Evolutionary conservation across 2,797 vertebrate genomes (phyloP), one percentile per base, ranked within the genome.

Genomic region (Coendou prehensilis): DNA sequence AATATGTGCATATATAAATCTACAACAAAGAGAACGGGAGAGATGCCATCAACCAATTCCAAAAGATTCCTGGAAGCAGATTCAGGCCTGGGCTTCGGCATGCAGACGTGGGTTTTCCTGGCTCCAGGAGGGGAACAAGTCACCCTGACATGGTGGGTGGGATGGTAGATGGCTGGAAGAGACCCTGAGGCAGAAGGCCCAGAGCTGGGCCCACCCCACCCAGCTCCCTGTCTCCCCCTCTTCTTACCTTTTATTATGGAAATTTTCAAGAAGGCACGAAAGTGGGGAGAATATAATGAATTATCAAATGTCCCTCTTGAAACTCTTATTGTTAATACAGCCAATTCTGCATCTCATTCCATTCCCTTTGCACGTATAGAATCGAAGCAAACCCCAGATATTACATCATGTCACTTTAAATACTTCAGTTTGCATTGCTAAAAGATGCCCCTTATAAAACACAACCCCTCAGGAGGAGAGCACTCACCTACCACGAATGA

Each of bases 1-100:
- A 82, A 93, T 86, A 93, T 90, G 83, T 9, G 5, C 95, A 90
- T 73, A 81, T 30, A 52, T 81, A 71, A 89, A 89, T 80, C 73
- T 37, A 63, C 63, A 15, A 71, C 30, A 20, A 89, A 82, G 47
- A 89, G 80, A 64, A 64, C 5, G 23, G 50, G 64, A 80, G 56
- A 28, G 59, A 57, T 0, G 18, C 41, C 64, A n/a, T 57, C 37
- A 8, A 69, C 41, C 63, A 52, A 50, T n/a, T 59, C 71, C 50
- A 52, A 91, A 57, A 67, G 45, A 78, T 78, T 92, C 69, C 69
- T 89, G 47, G 80, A 20, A 75, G 47, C 37, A 76, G 37, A 52
- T 13, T 17, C 22, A 5, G 28, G 67, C 20, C 30, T 54, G 45
- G 56, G 15, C n/a, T 87, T 52, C 14, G 9, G 63, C 4, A 1